Base-by-base conservation (phyloP, 2,113 vertebrate species). In the Oncorhynchus kisutch region DNA sequence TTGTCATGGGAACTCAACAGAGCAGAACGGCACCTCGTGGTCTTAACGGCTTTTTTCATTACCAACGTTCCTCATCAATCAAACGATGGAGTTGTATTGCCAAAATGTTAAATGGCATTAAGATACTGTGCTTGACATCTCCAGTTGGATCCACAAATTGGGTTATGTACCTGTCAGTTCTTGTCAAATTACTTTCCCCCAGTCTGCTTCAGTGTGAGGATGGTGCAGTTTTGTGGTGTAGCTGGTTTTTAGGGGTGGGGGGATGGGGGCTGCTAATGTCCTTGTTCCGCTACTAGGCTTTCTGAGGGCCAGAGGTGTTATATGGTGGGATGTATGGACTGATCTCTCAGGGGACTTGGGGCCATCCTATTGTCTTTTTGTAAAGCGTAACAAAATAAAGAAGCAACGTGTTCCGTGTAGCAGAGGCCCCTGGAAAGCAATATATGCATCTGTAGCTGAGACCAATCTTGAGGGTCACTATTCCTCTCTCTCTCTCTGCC, bases 271-370 rank as follows among this genome's bases (percentile, higher is more conserved):
- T 84, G 73, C 68, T 70, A 39, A 49, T 79, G 85, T 84, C 77
- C 31, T 72, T 57, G 69, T 85, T 82, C 82, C 75, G 75, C 59
- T 82, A 77, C 70, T 74, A 72, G 70, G 81, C 75, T 60, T 62
- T 74, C 68, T 78, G 72, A 65, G 80, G 81, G 78, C 76, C 78
- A 77, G 75, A 70, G 49, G 74, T 76, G 75, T 72, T 78, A 68
- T 83, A 67, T 77, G 78, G 45, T 34, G 70, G 84, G 79, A 67
- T 77, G 76, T 79, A 81, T 84, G 70, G 86, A 86, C 84, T 78
- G 73, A 89, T 81, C 85, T 88, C 90, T 92, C 90, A 89, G 91
- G 90, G 89, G 88, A 80, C 70, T 83, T 59, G 81, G 87, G 87
- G 89, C 76, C 82, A 74, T 81, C 68, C 72, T 75, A 49, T 67